Evolutionary conservation across 2,113 vertebrate species (phyloP).

Genomic region (Rhegmatorhina hoffmannsi): DNA sequence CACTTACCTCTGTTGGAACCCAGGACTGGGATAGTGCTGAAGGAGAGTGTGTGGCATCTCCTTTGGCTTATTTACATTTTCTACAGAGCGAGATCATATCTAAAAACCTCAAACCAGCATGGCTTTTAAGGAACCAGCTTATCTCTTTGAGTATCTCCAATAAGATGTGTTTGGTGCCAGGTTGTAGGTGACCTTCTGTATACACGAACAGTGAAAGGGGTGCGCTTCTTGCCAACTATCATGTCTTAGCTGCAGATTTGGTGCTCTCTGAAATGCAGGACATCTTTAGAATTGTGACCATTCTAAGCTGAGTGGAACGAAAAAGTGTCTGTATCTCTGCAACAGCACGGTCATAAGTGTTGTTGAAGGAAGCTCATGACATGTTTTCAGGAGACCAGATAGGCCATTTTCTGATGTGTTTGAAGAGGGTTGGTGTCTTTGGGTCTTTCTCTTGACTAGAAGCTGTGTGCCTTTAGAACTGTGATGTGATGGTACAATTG

Average conservation of each 20-base stretch:
- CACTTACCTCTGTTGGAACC: background rate
- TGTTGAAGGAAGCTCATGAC: background rate
- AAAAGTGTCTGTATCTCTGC: background rate
- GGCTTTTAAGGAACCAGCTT: background rate
- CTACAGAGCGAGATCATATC: background rate
- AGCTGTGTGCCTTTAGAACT: background rate
- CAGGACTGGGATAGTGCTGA: too few species aligned
- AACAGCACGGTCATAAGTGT: background rate
- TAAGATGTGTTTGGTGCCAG: background rate
- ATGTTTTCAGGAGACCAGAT: background rate
- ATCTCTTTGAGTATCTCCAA: background rate
- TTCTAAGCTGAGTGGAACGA: background rate
- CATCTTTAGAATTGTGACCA: background rate
- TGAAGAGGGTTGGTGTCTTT: background rate
- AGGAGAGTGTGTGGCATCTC: background rate
- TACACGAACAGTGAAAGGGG: background rate
- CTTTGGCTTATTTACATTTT: background rate
- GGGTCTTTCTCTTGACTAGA: background rate
- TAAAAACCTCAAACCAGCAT: rapidly evolving
- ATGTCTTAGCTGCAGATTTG: background rate
- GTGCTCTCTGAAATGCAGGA: background rate
- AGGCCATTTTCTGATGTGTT: background rate
- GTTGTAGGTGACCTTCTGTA: rapidly evolving
- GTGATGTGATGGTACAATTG: background rate
- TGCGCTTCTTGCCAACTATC: background rate